A percentile compares a stretch with the other conserved stretches of the same genome.
These are phyloP conservation scores for Patella caerulea DNA, from an alignment of 2,888 invertebrate genomes.

Conservation along the genomic window DNA sequence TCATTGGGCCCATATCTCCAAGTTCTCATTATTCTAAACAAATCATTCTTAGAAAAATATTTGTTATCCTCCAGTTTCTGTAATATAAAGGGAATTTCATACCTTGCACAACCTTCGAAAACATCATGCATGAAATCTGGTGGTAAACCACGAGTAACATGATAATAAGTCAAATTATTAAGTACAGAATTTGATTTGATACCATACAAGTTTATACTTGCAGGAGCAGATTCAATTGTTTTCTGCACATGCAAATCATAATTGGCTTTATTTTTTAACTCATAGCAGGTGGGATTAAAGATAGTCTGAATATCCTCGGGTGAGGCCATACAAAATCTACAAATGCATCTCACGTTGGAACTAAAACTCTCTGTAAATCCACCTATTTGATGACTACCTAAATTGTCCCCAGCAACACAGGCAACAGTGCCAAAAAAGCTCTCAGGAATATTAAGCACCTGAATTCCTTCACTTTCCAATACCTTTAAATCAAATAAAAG, in stretches of 20 bases:
- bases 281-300: neutral
- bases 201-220: slow-evolving; percentile 12
- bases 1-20: slow-evolving; percentile 20
- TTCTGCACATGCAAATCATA: neutral
- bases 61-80: slow-evolving; percentile 13
- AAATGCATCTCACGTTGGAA: slow-evolving; percentile 11
- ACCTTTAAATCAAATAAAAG: slow-evolving; percentile 15
- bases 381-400: slow-evolving; percentile 14
- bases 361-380: slow-evolving; percentile 19
- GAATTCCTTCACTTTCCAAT: slow-evolving; percentile 17
- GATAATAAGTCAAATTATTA: slow-evolving; percentile 17
- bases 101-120: slow-evolving; percentile 21
- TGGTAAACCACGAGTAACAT: slow-evolving; percentile 12
- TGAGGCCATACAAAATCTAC: slow-evolving; percentile 24
- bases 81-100: slow-evolving; percentile 17
- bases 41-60: slow-evolving; percentile 9
- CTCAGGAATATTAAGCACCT: neutral
- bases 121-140: slow-evolving; percentile 29
- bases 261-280: neutral
- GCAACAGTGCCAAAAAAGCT: slow-evolving; percentile 11
- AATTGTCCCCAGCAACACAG: slow-evolving; percentile 18
- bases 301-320: neutral
- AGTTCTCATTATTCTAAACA: slow-evolving; percentile 16
- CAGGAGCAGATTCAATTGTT: neutral
- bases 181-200: slow-evolving; percentile 16